Percentiles rank a stretch among this genome's conserved stretches.
phyloP scores from a whole-genome alignment of 2,113 vertebrate species.

The Phainopepla nitens region DNA sequence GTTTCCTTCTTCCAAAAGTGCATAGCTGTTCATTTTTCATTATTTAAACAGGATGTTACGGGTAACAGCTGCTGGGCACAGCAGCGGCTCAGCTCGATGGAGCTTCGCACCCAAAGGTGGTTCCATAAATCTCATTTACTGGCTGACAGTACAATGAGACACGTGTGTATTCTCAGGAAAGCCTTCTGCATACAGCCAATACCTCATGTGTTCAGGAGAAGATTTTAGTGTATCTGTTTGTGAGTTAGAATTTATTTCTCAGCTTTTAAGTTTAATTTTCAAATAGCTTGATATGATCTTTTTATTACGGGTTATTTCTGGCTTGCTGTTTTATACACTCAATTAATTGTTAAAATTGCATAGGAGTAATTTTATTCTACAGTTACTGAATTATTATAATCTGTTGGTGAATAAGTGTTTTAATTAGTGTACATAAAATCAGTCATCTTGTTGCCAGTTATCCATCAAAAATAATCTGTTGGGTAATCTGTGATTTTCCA shows the following conservation, averaged over 20 bases:
- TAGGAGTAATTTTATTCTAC: slow-evolving; percentile 33
- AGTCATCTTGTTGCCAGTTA: slow-evolving; percentile 31
- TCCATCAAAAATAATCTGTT: background rate
- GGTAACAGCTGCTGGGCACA: slow-evolving; percentile 66
- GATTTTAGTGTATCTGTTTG: slow-evolving; percentile 29
- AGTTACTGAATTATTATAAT: background rate
- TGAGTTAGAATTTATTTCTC: slow-evolving; percentile 63
- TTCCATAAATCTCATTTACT: background rate
- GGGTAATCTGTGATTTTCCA: background rate
- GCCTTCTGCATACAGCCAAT: slow-evolving; percentile 53
- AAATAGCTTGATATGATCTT: slow-evolving; percentile 54
- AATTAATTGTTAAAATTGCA: background rate
- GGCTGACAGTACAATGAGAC: background rate
- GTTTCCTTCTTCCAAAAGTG: background rate
- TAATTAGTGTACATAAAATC: slow-evolving; percentile 45
- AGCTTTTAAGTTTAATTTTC: slow-evolving; percentile 63
- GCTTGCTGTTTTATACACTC: slow-evolving; percentile 36
- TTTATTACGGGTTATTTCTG: slow-evolving; percentile 64
- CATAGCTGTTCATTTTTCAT: background rate
- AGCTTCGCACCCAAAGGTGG: slow-evolving; percentile 15
- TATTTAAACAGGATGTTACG: slow-evolving; percentile 64
- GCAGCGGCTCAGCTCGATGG: slow-evolving; percentile 4
- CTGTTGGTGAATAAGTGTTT: slow-evolving; percentile 22
- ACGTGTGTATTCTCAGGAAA: slow-evolving; percentile 60
- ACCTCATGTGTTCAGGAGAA: slow-evolving; percentile 55